Conservation (phyloP, 2,797 vertebrate genomes). For the Saxicola maurus region DNA sequence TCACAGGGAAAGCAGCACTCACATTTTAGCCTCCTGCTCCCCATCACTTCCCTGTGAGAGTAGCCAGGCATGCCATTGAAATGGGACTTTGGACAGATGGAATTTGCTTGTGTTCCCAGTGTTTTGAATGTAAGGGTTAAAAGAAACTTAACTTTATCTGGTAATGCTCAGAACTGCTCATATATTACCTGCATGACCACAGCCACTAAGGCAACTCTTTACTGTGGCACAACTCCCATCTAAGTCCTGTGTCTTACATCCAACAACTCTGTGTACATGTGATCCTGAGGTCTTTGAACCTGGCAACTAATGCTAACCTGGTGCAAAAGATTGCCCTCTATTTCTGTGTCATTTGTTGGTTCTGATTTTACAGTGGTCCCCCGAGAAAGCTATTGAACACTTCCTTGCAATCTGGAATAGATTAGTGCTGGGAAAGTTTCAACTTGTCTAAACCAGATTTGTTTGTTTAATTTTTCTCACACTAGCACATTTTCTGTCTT, state of each 20-base stretch:
- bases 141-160: not conserved
- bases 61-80: not conserved
- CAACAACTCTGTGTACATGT: accelerated
- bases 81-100: not conserved
- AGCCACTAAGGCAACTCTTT: not conserved
- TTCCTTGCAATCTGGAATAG: not conserved
- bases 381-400: not conserved
- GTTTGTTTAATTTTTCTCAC: not conserved
- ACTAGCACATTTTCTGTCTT: not conserved
- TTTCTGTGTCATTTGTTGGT: not conserved
- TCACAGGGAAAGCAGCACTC: not conserved
- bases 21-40: not conserved
- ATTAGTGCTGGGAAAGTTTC: not conserved
- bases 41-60: accelerated
- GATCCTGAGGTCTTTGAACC: not conserved
- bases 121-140: not conserved
- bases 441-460: not conserved
- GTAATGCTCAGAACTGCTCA: not conserved
- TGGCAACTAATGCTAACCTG: not conserved
- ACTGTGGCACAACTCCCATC: not conserved
- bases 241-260: not conserved
- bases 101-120: not conserved
- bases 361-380: not conserved
- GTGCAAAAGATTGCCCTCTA: not conserved
- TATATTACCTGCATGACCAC: not conserved